Percentiles rank a stretch among this genome's conserved stretches.
Conservation (phyloP, 2,113 vertebrate genomes). For the Semicossyphus pulcher region DNA sequence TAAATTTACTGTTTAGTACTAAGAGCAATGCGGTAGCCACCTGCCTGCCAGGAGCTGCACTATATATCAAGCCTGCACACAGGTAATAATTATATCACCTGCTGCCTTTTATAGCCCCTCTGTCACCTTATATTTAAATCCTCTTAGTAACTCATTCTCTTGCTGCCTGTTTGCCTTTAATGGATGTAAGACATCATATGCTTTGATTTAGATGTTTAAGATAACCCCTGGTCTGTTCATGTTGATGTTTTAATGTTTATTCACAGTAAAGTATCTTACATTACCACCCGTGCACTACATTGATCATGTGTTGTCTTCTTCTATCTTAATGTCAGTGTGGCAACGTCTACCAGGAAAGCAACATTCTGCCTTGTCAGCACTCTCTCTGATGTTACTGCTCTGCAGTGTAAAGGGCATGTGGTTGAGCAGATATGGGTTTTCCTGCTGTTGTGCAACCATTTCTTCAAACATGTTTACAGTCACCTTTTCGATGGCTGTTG, state of each 20-base stretch:
- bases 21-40: neutral
- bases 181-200: neutral
- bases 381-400: slow-evolving; percentile 7
- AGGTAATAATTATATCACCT: slow-evolving; percentile 27
- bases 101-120: slow-evolving; percentile 8
- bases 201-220: neutral
- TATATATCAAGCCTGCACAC: slow-evolving; percentile 22
- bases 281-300: neutral
- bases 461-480: slow-evolving; percentile 13
- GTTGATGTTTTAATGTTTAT: neutral
- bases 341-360: neutral
- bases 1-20: slow-evolving; percentile 11
- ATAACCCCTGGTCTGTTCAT: no score
- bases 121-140: slow-evolving; percentile 1
- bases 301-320: neutral
- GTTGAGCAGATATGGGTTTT: slow-evolving; percentile 13
- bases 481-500: slow-evolving; percentile 24
- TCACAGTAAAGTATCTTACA: neutral
- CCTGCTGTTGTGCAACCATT: neutral
- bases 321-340: slow-evolving; percentile 4
- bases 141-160: slow-evolving; percentile 4
- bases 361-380: slow-evolving; percentile 2
- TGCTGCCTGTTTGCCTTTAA: neutral
- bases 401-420: slow-evolving; percentile 1
- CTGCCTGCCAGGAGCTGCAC: slow-evolving; percentile 19